Evolutionary conservation across 1,140 invertebrate genomes (phyloP), one percentile per base, ranked within the genome.

Genomic region (Helicoverpa zea): DNA sequence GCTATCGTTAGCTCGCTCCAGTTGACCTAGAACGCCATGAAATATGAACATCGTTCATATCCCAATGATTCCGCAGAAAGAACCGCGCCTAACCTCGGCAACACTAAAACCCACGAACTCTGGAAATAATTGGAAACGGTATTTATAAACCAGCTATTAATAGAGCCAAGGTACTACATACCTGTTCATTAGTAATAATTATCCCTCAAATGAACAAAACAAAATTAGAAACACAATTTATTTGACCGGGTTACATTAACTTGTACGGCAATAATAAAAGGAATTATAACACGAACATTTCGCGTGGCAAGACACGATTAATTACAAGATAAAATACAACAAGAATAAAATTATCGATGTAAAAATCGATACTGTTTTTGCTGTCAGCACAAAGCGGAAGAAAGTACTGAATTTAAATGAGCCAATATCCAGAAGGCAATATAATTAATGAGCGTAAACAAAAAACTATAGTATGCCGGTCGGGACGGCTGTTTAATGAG

Each of bases 41-140:
- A 77, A 77, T 64, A 77, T 54, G 59, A n/a, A 64, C 74, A 64
- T 77, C 56, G 59, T 63, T 76, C 74, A 52, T 76, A 56, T 76
- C 59, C 59, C 58, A 76, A 76, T 64, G 59, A 76, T 77, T 77
- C 59, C 49, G 51, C 14, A 54, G 74, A 64, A 64, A 51, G 59
- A 59, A 63, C 59, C 61, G 12, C 16, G 29, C 61, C 54, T 18
- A 43, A 13, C 35, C 18, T 47, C 14, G 43, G 58, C 0, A 49
- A 11, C 73, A 2, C 61, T 52, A 64, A 77, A 77, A 35, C 59
- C 74, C 61, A 64, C 61, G 61, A 75, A 61, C 61, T 76, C 63
- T 30, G 7, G 13, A 61, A 56, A 56, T 76, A 61, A 64, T 64
- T 77, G 52, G 49, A 64, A 77, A 77, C 7, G 56, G 13, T 61